phyloP scores from a whole-genome alignment of 1,140 invertebrate species.

The Cydia splendana region DNA sequence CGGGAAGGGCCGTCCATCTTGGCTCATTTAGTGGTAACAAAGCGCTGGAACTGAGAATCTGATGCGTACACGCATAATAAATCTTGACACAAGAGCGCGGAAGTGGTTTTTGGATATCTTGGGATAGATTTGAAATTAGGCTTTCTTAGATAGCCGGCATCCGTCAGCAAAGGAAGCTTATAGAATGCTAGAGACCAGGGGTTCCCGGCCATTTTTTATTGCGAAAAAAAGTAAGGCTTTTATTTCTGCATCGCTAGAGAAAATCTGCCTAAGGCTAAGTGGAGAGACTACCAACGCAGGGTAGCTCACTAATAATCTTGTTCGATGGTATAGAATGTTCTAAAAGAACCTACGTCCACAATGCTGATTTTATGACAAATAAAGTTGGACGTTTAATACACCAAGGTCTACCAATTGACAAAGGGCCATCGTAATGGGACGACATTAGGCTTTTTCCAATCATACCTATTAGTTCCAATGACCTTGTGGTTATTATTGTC shows the following conservation, averaged over 20 bases:
- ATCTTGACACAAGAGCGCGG: neutral
- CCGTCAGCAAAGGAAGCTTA: too few species aligned
- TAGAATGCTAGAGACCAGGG: too few species aligned
- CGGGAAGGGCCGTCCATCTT: neutral
- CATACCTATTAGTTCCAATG: constrained; percentile 4
- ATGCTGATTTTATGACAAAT: too few species aligned
- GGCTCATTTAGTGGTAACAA: neutral
- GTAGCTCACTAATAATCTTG: too few species aligned
- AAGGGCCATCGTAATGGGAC: neutral
- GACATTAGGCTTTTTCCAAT: constrained; percentile 2
- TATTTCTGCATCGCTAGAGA: too few species aligned
- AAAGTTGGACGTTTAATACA: neutral
- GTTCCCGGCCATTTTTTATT: too few species aligned
- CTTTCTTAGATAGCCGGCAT: too few species aligned
- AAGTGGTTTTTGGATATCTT: neutral
- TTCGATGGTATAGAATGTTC: too few species aligned
- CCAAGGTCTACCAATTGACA: neutral
- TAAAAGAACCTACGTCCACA: too few species aligned
- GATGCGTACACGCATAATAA: neutral
- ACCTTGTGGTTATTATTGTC: neutral
- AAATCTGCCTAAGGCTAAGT: too few species aligned
- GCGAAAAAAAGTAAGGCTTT: too few species aligned
- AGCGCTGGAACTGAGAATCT: neutral
- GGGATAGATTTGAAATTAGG: neutral
- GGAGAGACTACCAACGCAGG: too few species aligned